Conservation (phyloP, 2,888 invertebrate genomes). For the Stenodema calcarata region DNA sequence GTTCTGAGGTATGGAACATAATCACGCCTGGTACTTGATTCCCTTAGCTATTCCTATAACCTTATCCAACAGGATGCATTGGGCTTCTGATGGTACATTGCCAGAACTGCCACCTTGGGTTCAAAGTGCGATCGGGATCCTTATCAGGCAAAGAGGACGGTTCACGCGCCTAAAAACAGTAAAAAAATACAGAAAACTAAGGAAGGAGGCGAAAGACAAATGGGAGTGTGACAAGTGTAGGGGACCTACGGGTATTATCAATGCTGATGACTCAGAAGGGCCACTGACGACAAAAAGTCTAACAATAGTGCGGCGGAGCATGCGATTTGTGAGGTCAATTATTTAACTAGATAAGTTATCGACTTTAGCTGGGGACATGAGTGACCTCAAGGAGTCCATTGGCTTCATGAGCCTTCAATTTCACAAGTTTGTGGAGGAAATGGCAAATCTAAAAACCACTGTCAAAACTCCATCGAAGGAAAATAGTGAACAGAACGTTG, state of each 20-base stretch:
- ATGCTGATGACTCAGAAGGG: neutral
- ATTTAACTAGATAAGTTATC: neutral
- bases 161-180: too few species aligned
- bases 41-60: too few species aligned
- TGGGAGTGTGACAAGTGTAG: neutral
- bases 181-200: too few species aligned
- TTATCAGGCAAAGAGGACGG: too few species aligned
- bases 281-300: too few species aligned
- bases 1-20: too few species aligned
- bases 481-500: neutral
- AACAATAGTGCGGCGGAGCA: neutral
- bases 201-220: neutral
- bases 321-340: neutral
- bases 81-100: too few species aligned
- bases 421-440: neutral
- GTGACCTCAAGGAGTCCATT: neutral
- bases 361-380: neutral
- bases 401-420: constrained; percentile 14
- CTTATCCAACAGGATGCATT: too few species aligned
- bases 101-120: too few species aligned
- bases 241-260: neutral
- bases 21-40: too few species aligned
- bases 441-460: neutral
- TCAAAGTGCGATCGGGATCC: too few species aligned
- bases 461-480: neutral